Percentiles rank a stretch among this genome's conserved stretches.
phyloP scores from a whole-genome alignment of 2,888 invertebrate genomes.

The Drosophila meridionalis region DNA sequence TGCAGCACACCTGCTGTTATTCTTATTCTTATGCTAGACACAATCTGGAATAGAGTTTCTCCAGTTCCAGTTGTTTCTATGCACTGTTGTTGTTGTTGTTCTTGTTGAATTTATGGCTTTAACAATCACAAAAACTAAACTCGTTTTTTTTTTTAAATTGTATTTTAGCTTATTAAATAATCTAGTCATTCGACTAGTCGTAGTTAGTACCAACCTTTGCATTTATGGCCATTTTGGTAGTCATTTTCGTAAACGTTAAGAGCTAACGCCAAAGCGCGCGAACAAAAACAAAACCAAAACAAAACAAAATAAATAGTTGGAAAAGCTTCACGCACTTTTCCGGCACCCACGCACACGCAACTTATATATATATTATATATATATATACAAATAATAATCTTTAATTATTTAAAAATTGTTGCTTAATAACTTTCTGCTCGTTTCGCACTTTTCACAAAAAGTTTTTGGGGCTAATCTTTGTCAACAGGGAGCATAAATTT shows the following conservation, averaged over 20 bases:
- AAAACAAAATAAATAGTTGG: conserved; percentile 16
- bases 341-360: conserved; percentile 30
- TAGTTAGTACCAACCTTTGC: conserved; percentile 73
- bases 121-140: background rate
- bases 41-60: background rate
- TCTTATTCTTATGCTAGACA: background rate
- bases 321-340: conserved; percentile 52
- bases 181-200: too few relatives aligned
- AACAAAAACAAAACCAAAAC: conserved; percentile 24
- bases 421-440: conserved; percentile 21
- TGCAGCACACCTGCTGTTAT: background rate
- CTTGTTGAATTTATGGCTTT: conserved; percentile 14
- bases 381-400: background rate
- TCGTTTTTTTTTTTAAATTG: background rate
- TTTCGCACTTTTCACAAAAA: conserved; percentile 36
- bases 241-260: conserved; percentile 61
- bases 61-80: background rate
- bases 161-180: background rate
- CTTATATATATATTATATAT: conserved; percentile 5
- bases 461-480: conserved; percentile 2
- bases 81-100: background rate
- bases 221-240: conserved; percentile 82
- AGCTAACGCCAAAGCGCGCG: conserved; percentile 13
- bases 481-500: conserved; percentile 20
- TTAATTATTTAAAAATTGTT: background rate